phyloP scores from a whole-genome alignment of 2,113 vertebrate genomes.

The Leucopternis melanops region DNA sequence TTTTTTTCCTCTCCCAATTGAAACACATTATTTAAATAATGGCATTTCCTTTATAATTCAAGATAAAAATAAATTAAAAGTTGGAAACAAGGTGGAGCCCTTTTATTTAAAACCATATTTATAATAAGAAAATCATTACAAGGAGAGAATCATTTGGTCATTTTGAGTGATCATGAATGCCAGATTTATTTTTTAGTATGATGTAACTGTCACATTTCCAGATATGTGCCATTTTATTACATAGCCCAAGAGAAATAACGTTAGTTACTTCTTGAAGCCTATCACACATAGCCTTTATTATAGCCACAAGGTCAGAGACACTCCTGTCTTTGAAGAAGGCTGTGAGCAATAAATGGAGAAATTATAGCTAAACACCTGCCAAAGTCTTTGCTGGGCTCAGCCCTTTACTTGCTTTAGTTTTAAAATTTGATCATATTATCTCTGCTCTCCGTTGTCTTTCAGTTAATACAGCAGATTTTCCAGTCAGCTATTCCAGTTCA shows the following conservation, averaged over 20 bases:
- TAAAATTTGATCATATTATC: not conserved
- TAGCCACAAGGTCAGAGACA: not conserved
- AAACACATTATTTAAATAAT: slow-evolving; percentile 29
- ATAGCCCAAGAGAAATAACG: not conserved
- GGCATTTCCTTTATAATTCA: not conserved
- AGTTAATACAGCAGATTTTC: not conserved
- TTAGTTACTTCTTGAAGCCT: not conserved
- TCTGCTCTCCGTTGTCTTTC: not conserved
- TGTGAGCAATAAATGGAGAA: not conserved
- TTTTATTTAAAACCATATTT: slow-evolving; percentile 13
- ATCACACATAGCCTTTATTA: not conserved
- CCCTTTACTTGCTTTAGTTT: not conserved
- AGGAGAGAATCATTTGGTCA: not conserved
- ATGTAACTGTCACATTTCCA: not conserved
- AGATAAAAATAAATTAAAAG: not conserved
- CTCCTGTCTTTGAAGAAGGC: not conserved
- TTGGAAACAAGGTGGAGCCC: not conserved
- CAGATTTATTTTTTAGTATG: not conserved
- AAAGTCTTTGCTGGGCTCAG: not conserved
- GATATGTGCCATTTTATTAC: not conserved
- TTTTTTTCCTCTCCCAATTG: not conserved
- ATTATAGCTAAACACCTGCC: not conserved
- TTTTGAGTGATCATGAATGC: not conserved
- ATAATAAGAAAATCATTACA: not conserved
- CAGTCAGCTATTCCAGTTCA: not conserved